Percentiles rank a stretch among this genome's conserved stretches.
Evolutionary conservation across 2,888 invertebrate genomes (phyloP).

Genomic region (Mamestra brassicae): DNA sequence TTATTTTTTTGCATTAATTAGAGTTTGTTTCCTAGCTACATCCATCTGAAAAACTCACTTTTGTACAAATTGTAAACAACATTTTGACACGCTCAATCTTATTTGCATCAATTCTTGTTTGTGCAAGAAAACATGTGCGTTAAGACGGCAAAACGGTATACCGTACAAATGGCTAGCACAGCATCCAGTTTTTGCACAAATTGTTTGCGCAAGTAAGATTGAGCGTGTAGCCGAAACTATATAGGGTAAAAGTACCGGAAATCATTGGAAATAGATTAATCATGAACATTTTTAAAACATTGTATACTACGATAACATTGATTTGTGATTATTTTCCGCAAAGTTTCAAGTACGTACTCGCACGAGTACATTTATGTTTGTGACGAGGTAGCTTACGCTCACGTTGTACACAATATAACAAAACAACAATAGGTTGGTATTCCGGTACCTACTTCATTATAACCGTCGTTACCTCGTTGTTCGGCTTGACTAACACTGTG

Average conservation of each 20-base stretch:
- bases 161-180: too few species aligned
- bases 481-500: constrained; percentile 17
- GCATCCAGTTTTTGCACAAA: too few species aligned
- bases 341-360: constrained; percentile 12
- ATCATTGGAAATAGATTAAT: background rate
- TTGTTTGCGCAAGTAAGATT: too few species aligned
- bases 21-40: too few species aligned
- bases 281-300: background rate
- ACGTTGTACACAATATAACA: constrained; percentile 63
- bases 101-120: too few species aligned
- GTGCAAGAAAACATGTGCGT: too few species aligned
- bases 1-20: too few species aligned
- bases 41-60: background rate
- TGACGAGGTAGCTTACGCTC: constrained; percentile 32
- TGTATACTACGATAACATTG: background rate
- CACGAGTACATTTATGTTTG: constrained; percentile 4
- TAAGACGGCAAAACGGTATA: too few species aligned
- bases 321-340: constrained; percentile 13
- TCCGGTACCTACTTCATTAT: constrained; percentile 28
- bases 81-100: background rate
- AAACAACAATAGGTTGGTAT: constrained; percentile 62
- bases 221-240: too few species aligned
- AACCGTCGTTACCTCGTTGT: constrained; percentile 26
- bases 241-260: constrained; percentile 2
- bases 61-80: background rate